Percentiles rank a stretch among this genome's conserved stretches.
phyloP scores from a whole-genome alignment of 2,113 vertebrate genomes.

The Gambusia holbrooki region DNA sequence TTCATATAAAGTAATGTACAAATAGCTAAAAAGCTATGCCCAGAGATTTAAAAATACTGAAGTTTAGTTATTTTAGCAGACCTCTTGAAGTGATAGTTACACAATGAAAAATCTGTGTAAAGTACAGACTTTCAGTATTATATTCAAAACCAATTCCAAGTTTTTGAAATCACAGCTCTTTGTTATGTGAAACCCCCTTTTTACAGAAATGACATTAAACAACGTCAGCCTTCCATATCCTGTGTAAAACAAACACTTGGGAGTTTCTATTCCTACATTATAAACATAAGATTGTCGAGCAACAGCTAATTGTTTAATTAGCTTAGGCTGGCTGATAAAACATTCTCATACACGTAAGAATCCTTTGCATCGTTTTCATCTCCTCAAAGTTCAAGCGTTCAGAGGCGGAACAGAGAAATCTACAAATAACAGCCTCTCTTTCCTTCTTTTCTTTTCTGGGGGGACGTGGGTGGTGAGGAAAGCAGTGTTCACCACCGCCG shows the following conservation, averaged over 20 bases:
- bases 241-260: neutral
- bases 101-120: neutral
- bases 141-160: neutral
- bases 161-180: neutral
- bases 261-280: neutral
- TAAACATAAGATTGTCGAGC: neutral
- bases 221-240: neutral
- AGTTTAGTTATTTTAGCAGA: neutral
- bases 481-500: constrained; percentile 11
- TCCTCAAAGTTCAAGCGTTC: neutral
- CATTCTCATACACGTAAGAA: neutral
- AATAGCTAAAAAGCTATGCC: too few species aligned
- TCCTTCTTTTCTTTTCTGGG: neutral
- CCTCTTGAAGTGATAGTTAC: neutral
- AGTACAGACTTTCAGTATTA: neutral
- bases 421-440: neutral
- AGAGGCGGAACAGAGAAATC: neutral
- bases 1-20: too few species aligned
- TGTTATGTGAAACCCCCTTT: neutral
- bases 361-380: neutral
- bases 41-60: too few species aligned
- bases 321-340: neutral
- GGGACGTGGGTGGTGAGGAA: neutral
- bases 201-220: neutral
- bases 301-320: neutral